Conservation (phyloP, 2,113 vertebrate species). For the Aegypius monachus region DNA sequence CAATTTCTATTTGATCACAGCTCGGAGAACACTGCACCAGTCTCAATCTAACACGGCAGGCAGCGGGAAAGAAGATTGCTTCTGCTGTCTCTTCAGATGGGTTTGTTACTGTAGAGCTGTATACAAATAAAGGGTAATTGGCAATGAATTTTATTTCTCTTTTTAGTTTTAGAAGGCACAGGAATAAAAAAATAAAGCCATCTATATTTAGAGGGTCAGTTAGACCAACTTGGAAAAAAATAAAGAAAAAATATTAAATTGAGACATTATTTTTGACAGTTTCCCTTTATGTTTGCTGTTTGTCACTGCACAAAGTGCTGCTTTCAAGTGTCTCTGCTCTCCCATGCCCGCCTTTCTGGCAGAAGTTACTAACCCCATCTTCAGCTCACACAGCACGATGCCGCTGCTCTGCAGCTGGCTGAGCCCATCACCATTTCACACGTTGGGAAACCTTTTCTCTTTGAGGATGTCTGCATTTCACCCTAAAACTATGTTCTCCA, state of each 20-base stretch:
- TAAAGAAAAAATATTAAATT: neutral
- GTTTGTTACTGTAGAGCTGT: neutral
- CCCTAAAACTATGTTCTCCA: neutral
- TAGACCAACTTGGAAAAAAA: neutral
- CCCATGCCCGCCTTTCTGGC: neutral
- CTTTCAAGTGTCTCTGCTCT: neutral
- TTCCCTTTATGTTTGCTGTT: neutral
- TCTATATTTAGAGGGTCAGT: neutral
- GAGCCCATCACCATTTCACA: neutral
- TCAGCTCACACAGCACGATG: fast-evolving
- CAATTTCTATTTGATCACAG: neutral
- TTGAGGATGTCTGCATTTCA: neutral
- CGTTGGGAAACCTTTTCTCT: neutral
- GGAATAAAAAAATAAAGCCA: neutral
- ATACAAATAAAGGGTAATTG: neutral
- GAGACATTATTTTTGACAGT: neutral
- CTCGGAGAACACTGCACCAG: neutral
- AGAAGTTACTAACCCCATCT: neutral
- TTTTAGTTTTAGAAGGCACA: neutral
- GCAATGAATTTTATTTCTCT: neutral
- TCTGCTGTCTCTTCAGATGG: neutral
- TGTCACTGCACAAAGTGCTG: neutral
- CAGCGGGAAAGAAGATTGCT: neutral
- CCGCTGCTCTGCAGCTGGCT: neutral
- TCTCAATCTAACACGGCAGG: neutral